These are phyloP conservation scores for Thymelicus acteon DNA, from an alignment of 2,888 invertebrate genomes.

Conservation along the genomic window DNA sequence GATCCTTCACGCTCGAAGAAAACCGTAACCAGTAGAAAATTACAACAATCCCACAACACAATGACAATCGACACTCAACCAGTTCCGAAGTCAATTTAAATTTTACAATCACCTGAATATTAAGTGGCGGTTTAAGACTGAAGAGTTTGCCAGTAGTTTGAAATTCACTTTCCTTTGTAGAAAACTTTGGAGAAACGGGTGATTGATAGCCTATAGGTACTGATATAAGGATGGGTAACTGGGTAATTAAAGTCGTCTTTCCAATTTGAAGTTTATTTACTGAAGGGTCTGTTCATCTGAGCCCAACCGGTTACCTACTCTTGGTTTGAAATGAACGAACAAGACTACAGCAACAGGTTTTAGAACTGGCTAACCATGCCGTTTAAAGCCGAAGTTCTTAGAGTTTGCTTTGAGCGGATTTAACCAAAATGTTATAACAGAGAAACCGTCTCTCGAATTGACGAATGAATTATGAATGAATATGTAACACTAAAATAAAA, in stretches of 20 bases:
- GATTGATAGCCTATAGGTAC: slow-evolving; percentile 7
- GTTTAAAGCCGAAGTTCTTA: too few relatives aligned
- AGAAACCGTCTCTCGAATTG: too few relatives aligned
- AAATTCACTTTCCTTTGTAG: slow-evolving; percentile 5
- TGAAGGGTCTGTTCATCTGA: not conserved
- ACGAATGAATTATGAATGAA: too few relatives aligned
- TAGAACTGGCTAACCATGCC: too few relatives aligned
- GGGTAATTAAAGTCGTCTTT: not conserved
- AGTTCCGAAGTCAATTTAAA: slow-evolving; percentile 7
- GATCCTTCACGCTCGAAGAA: too few relatives aligned
- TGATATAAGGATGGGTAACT: not conserved
- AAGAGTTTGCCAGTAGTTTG: not conserved
- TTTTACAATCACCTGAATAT: slow-evolving; percentile 16
- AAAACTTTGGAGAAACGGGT: not conserved
- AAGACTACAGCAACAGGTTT: too few relatives aligned
- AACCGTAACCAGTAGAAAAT: not conserved
- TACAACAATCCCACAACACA: not conserved
- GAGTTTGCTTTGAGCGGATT: too few relatives aligned
- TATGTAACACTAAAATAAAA: too few relatives aligned
- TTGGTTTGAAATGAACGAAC: too few relatives aligned
- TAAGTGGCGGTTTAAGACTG: not conserved
- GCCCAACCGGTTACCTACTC: too few relatives aligned
- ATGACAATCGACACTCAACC: not conserved
- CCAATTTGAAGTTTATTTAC: not conserved
- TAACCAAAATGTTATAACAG: too few relatives aligned